Evolutionary conservation across 2,797 vertebrate genomes (phyloP).

Genomic region (Ctenochaetus hawaiiensis): DNA sequence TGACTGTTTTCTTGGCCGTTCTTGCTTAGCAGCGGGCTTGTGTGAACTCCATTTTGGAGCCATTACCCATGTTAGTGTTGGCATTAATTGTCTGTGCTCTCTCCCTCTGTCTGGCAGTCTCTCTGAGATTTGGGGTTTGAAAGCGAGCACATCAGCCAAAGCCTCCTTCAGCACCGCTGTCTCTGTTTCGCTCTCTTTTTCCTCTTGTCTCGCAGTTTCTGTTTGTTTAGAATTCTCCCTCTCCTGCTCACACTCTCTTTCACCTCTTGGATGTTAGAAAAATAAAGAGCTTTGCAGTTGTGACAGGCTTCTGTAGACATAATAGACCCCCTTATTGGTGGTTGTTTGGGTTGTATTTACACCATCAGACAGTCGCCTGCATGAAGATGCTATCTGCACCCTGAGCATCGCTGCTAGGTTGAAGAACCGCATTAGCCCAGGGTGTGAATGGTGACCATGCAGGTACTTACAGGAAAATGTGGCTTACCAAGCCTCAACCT

Average conservation of each 20-base stretch:
- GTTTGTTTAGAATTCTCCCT: slow-evolving; percentile 69
- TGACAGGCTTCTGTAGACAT: slow-evolving; percentile 77
- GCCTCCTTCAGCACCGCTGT: slow-evolving; percentile 68
- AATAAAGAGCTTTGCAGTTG: slow-evolving; percentile 63
- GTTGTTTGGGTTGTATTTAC: slow-evolving; percentile 73
- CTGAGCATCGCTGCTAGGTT: slow-evolving; percentile 51
- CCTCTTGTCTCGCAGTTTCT: slow-evolving; percentile 55
- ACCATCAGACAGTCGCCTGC: slow-evolving; percentile 73
- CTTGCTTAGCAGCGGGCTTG: slow-evolving; percentile 65
- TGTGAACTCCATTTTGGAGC: slow-evolving; percentile 83
- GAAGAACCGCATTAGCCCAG: slow-evolving; percentile 51
- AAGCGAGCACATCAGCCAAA: slow-evolving; percentile 59
- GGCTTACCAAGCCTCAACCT: slow-evolving; percentile 48
- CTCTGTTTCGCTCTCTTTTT: slow-evolving; percentile 62
- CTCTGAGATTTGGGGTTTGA: slow-evolving; percentile 73
- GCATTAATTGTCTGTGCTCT: slow-evolving; percentile 81
- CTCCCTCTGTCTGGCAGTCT: slow-evolving; percentile 74
- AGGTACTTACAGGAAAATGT: slow-evolving; percentile 59
- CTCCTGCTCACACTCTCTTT: slow-evolving; percentile 65
- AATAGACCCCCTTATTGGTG: slow-evolving; percentile 71
- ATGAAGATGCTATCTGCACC: slow-evolving; percentile 79
- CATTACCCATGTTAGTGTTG: slow-evolving; percentile 85
- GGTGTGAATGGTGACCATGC: slow-evolving; percentile 69
- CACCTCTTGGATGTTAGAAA: slow-evolving; percentile 65
- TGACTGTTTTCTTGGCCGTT: slow-evolving; percentile 77